Conservation (phyloP, 2,113 vertebrate genomes). For the Mastomys coucha region DNA sequence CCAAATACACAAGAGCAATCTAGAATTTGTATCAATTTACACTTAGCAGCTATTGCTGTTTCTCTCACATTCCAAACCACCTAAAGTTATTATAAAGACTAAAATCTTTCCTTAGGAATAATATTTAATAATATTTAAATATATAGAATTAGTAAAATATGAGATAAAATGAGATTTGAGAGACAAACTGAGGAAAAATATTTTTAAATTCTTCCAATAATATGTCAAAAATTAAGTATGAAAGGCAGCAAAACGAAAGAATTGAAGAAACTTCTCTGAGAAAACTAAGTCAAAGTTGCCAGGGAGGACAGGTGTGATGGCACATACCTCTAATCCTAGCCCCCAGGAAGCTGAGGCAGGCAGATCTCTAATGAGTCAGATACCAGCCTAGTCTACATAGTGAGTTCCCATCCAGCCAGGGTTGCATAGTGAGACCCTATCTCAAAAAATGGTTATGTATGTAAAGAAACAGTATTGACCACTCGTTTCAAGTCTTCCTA, state of each 20-base stretch:
- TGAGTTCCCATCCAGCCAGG: neutral
- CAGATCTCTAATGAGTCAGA: neutral
- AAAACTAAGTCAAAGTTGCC: neutral
- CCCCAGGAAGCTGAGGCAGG: neutral
- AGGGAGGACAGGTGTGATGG: neutral
- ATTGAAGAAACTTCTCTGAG: neutral
- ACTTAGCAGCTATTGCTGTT: neutral
- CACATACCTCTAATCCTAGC: neutral
- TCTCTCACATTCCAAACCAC: slow-evolving; percentile 35
- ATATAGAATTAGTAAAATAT: neutral
- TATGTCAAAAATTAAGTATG: neutral
- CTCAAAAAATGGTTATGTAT: neutral
- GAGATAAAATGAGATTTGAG: slow-evolving; percentile 41
- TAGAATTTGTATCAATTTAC: slow-evolving; percentile 33
- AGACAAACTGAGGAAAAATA: neutral
- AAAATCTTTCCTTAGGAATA: slow-evolving; percentile 14
- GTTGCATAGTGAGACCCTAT: neutral
- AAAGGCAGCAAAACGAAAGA: neutral
- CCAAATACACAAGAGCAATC: neutral
- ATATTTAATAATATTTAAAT: slow-evolving; percentile 45
- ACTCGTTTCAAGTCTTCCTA: neutral
- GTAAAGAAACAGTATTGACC: neutral
- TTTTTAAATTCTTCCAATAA: slow-evolving; percentile 13
- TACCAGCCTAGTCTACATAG: neutral
- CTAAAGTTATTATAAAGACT: neutral